A percentile compares a stretch with the other conserved stretches of the same genome.
Conservation (phyloP, 1,140 invertebrate genomes). For the Drosophila tani region DNA sequence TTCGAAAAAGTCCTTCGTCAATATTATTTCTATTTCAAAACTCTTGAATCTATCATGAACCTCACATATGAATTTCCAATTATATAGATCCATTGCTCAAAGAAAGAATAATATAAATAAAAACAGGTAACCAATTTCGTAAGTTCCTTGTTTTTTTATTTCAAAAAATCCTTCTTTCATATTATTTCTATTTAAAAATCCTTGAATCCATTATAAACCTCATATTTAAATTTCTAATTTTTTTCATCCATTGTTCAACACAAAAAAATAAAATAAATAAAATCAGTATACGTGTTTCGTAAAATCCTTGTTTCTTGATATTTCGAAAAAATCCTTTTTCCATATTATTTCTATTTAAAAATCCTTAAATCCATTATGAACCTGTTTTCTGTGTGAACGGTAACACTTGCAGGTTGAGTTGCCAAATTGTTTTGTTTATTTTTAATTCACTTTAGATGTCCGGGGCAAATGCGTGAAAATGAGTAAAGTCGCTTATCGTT, state of each 20-base stretch:
- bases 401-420: conserved; percentile 39
- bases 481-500: conserved; percentile 33
- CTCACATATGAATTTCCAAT: not conserved
- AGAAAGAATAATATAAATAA: not conserved
- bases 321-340: not conserved
- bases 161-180: not conserved
- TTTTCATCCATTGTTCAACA: no score
- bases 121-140: not conserved
- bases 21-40: no score
- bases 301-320: not conserved
- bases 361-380: not conserved
- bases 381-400: conserved; percentile 11
- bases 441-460: conserved; percentile 56
- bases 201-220: not conserved
- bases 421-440: conserved; percentile 55
- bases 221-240: no score
- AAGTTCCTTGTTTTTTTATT: not conserved
- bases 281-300: no score
- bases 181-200: no score
- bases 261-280: no score
- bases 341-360: no score
- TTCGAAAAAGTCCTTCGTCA: no score
- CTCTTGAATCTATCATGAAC: no score
- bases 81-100: not conserved
- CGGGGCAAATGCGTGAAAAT: conserved; percentile 38